A percentile compares a stretch with the other conserved stretches of the same genome.
Evolutionary conservation across 2,888 invertebrate genomes (phyloP).

Genomic region (Falcaria lacertinaria): DNA sequence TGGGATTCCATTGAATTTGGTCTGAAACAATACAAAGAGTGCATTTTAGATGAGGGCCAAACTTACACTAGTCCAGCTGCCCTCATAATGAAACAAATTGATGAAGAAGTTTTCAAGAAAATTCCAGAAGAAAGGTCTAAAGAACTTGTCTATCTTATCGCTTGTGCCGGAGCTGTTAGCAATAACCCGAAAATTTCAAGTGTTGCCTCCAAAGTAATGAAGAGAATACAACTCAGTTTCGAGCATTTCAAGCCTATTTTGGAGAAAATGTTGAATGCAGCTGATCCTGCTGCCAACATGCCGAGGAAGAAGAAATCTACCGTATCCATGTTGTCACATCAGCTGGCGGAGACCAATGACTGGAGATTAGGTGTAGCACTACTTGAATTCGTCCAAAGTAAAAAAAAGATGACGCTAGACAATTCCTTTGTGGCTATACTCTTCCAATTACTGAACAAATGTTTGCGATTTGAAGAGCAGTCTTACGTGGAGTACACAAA

Average conservation of each 20-base stretch:
- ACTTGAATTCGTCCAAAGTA: conserved; percentile 91
- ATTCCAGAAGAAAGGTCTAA: conserved; percentile 68
- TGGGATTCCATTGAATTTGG: conserved; percentile 80
- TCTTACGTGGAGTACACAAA: conserved; percentile 92
- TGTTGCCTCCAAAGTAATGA: conserved; percentile 82
- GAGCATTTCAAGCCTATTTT: conserved; percentile 80
- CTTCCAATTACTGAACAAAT: conserved; percentile 89
- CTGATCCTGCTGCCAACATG: conserved; percentile 51
- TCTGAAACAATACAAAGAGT: conserved; percentile 74
- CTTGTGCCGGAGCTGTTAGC: conserved; percentile 77
- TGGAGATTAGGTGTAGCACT: conserved; percentile 91
- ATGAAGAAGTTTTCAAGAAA: conserved; percentile 74
- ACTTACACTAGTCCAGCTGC: conserved; percentile 60
- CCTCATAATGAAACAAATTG: conserved; percentile 78
- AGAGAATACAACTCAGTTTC: conserved; percentile 83
- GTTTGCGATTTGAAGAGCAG: conserved; percentile 89
- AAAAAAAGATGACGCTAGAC: conserved; percentile 86
- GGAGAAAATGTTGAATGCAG: conserved; percentile 78
- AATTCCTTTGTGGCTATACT: conserved; percentile 84
- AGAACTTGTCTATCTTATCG: conserved; percentile 71
- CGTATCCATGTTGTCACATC: conserved; percentile 73
- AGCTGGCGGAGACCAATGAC: conserved; percentile 81
- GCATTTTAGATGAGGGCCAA: conserved; percentile 54
- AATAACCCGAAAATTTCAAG: conserved; percentile 81
- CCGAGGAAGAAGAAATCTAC: conserved; percentile 64